Conservation (phyloP, 2,888 invertebrate species). For the Alentia gelatinosa region DNA sequence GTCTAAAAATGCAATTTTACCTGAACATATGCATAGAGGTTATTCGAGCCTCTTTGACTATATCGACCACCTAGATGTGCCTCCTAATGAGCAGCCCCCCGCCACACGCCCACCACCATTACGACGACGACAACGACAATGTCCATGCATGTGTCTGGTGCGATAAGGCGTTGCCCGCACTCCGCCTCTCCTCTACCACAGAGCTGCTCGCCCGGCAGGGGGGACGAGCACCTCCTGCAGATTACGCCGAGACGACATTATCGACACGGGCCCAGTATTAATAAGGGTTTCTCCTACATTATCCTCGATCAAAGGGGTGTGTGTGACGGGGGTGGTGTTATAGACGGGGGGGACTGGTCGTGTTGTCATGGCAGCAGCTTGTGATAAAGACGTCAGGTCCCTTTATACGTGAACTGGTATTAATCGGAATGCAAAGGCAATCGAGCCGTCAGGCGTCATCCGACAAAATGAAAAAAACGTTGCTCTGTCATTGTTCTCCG, state of each 20-base stretch:
- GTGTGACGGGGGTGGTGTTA: not conserved
- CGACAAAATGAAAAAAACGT: not conserved
- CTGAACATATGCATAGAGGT: no score
- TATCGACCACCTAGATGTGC: no score
- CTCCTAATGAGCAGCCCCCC: no score
- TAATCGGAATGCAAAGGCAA: not conserved
- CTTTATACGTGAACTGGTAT: not conserved
- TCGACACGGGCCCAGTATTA: not conserved
- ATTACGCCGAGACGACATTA: not conserved
- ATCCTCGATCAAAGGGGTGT: not conserved
- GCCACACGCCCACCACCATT: no score
- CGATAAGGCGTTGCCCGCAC: no score
- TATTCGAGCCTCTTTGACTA: no score
- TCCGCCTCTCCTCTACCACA: no score
- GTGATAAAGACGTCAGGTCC: not conserved
- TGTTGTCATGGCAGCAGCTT: not conserved
- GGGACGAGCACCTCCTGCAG: no score
- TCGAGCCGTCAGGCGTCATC: not conserved
- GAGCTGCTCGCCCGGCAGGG: no score
- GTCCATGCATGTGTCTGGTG: no score
- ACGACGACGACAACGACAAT: no score
- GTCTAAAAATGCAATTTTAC: no score
- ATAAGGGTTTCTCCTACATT: not conserved
- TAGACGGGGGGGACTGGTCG: not conserved
- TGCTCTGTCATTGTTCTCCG: constrained; percentile 29